Base-by-base conservation (phyloP, 1,140 invertebrate genomes). In the Rhagoletis zephyria region DNA sequence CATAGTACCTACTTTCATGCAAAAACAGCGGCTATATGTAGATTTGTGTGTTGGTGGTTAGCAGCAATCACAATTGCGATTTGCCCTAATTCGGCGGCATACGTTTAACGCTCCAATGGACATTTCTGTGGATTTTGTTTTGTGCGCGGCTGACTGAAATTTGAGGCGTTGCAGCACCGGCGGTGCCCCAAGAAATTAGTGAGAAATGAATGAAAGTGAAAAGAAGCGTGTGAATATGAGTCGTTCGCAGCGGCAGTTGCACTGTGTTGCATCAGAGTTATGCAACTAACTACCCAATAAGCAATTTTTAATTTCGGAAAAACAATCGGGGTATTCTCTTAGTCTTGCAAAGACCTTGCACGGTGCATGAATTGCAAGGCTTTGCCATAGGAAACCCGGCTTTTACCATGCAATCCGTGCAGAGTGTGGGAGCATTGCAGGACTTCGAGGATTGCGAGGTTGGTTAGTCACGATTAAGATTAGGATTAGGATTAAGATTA, bases 181-280 rank as follows among this genome's bases (percentile, higher is more conserved):
- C 10, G 40, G 6, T 74, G 40, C 67, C 67, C 9, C 67, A 74
- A 45, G 42, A 16, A 74, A n/a, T 48, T 14, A 74, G 67, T 45
- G 67, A 16, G 67, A 42, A 48, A 48, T 74, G 67, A 48, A 74
- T 74, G 42, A 74, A 74, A 74, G 67, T 74, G 67, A 74, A 74
- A 74, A 74, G 30, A 16, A 56, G 51, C 51, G 51, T 56, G 51
- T 56, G 51, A 56, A 5, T 56, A 7, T 5, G 51, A 5, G 51
- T 56, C 51, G 10, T 56, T 2, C 5, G 51, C 51, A 10, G 5
- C 10, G 51, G 51, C 51, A 10, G 51, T 30, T 56, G 51, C 1
- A 0, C 5, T 56, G 51, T 1, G 51, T 63, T 63, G 61, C 61
- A 14, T 63, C 5, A 63, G 51, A 56, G 5, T 56, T 30, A 0